Percentiles rank a stretch among this genome's conserved stretches.
phyloP scores from a whole-genome alignment of 2,888 invertebrate species.

The Oscheius sp. region DNA sequence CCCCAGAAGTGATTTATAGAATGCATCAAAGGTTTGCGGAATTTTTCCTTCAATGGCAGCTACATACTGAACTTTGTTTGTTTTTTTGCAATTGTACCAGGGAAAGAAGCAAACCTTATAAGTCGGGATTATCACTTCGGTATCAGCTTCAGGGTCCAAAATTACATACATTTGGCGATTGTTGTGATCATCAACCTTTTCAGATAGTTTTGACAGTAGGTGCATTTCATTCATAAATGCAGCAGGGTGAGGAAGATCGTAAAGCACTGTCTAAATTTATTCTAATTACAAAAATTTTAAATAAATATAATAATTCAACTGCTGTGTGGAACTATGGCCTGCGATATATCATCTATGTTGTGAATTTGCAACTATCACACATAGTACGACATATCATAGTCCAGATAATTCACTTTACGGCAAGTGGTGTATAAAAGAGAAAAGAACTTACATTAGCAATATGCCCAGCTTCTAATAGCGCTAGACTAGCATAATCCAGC shows the following conservation, averaged over 20 bases:
- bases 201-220: neutral
- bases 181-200: neutral
- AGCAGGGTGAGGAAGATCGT: neutral
- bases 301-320: neutral
- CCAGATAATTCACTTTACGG: neutral
- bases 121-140: neutral
- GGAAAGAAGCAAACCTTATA: neutral
- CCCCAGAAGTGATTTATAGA: neutral
- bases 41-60: neutral
- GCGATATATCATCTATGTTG: conserved; percentile 5
- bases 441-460: neutral
- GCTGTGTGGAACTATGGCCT: neutral
- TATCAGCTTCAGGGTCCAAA: neutral
- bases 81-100: too few species aligned
- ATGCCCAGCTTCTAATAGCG: neutral
- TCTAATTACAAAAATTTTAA: neutral
- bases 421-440: neutral
- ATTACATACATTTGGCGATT: neutral
- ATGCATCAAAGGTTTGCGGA: neutral
- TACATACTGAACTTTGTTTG: neutral
- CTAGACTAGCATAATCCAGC: neutral
- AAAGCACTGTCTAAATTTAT: neutral
- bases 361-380: neutral
- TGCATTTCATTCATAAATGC: neutral
- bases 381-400: conserved; percentile 11